These are phyloP conservation scores for Enteromius argenteus DNA, from an alignment of 2,797 vertebrate species.

Conservation along the genomic window DNA sequence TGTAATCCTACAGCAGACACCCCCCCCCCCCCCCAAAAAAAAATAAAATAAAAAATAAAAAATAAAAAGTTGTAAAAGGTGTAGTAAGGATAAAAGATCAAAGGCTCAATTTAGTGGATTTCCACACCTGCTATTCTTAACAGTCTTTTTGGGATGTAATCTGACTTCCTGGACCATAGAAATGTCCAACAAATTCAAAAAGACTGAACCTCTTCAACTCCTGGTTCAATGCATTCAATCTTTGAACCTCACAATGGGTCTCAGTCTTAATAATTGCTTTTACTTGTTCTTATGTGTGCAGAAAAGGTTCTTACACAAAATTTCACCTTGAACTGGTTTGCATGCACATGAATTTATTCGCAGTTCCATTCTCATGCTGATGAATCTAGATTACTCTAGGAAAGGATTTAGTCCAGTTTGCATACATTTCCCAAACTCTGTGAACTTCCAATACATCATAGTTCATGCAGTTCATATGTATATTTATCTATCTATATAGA, in stretches of 20 bases:
- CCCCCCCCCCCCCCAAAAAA: no score
- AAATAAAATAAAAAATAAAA: no score
- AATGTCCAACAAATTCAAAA: background rate
- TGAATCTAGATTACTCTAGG: slow-evolving; percentile 1
- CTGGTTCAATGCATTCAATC: background rate
- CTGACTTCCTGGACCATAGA: background rate
- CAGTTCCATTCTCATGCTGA: background rate
- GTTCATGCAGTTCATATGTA: background rate
- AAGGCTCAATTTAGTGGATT: slow-evolving; percentile 15
- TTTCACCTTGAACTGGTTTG: background rate
- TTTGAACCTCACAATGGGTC: background rate
- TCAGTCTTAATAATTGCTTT: background rate
- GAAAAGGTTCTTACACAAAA: background rate
- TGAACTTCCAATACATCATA: background rate
- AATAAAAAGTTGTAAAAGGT: background rate
- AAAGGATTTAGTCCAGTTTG: background rate
- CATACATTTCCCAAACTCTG: background rate
- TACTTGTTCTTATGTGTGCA: background rate
- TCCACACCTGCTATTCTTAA: background rate
- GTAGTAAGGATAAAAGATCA: background rate
- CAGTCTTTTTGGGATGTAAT: background rate
- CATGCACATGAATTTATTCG: background rate
- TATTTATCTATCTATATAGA: background rate
- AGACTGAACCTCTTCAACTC: background rate
- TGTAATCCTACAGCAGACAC: background rate